phyloP scores from a whole-genome alignment of 1,140 invertebrate genomes.

The Mycetomoellerius zeteki region DNA sequence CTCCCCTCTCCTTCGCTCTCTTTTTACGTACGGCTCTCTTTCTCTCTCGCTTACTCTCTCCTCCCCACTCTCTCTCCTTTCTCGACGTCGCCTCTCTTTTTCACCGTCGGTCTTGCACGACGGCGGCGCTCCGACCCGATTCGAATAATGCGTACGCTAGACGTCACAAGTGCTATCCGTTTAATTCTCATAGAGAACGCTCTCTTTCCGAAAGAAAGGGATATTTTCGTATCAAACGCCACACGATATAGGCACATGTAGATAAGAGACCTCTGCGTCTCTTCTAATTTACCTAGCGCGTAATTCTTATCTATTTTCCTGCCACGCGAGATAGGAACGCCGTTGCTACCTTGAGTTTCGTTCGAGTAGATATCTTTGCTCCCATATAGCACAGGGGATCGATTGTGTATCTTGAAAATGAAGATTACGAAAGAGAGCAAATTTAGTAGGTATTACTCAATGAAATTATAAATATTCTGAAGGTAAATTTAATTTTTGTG shows the following conservation, averaged over 20 bases:
- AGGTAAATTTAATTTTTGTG: no score
- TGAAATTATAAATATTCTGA: no score
- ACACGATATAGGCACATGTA: background rate
- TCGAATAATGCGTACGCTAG: slow-evolving; percentile 54
- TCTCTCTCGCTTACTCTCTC: slow-evolving; percentile 29
- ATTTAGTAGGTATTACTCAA: no score
- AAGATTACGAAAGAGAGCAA: no score
- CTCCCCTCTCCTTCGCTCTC: slow-evolving; percentile 62
- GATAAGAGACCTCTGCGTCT: background rate
- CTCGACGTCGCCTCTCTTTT: slow-evolving; percentile 46
- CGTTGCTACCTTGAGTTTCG: background rate
- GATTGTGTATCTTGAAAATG: no score
- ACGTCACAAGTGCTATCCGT: slow-evolving; percentile 22
- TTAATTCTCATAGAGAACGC: background rate
- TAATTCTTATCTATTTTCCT: background rate
- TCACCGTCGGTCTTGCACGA: slow-evolving; percentile 12
- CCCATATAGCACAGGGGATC: no score
- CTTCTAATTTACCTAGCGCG: background rate
- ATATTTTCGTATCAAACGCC: no score
- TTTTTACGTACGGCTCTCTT: slow-evolving; percentile 32
- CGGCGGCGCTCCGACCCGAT: slow-evolving; percentile 49
- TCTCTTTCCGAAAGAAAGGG: background rate
- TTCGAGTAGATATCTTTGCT: background rate
- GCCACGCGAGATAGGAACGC: background rate
- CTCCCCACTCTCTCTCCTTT: background rate